These are phyloP conservation scores for Notolepis coatsorum DNA, from an alignment of 2,797 vertebrate genomes.

Conservation along the genomic window DNA sequence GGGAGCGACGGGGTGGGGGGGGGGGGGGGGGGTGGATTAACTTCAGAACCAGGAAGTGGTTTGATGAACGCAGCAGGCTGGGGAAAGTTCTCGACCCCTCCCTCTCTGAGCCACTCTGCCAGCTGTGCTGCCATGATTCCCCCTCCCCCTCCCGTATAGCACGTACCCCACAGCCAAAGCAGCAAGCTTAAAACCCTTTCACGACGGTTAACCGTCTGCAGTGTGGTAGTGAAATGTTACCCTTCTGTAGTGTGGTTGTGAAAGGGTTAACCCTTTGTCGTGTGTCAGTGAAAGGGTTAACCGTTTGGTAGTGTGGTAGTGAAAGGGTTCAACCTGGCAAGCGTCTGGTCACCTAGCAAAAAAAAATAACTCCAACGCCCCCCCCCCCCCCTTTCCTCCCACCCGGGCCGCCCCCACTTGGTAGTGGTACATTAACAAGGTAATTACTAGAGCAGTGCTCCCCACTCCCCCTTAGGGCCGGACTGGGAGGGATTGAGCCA, in stretches of 20 bases:
- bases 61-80: conserved; percentile 56
- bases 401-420: no score
- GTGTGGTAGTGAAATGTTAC: no score
- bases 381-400: conserved; percentile 1
- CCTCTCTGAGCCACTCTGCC: conserved; percentile 57
- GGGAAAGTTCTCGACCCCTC: conserved; percentile 36
- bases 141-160: conserved; percentile 28
- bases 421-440: conserved; percentile 56
- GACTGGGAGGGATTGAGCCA: conserved; percentile 71
- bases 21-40: conserved; percentile 26
- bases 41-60: conserved; percentile 71
- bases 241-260: no score
- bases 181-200: no score
- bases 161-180: conserved; percentile 36
- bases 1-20: conserved; percentile 39
- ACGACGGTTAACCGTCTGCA: no score
- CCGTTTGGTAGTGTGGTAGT: no score
- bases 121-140: conserved; percentile 62
- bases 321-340: conserved; percentile 31
- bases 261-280: no score
- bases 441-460: conserved; percentile 44
- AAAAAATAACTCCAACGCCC: neutral
- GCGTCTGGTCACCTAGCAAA: neutral
- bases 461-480: conserved; percentile 57
- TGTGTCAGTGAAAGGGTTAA: no score